phyloP scores from a whole-genome alignment of 2,797 vertebrate genomes.

The Periophthalmus magnuspinnatus region DNA sequence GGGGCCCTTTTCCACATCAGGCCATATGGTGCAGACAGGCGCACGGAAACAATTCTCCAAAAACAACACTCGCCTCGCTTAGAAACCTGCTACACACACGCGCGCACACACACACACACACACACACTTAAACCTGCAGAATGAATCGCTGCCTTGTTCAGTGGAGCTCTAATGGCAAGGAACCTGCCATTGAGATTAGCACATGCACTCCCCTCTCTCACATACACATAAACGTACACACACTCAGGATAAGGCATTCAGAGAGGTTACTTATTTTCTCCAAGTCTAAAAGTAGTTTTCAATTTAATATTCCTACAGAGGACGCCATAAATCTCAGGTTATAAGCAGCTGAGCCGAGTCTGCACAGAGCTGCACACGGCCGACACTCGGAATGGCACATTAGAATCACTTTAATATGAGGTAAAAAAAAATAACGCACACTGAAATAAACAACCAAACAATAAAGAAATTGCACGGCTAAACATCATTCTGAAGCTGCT shows the following conservation, averaged over 20 bases:
- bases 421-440: background rate
- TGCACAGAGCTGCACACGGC: slow-evolving; percentile 21
- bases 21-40: slow-evolving; percentile 76
- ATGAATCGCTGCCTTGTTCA: slow-evolving; percentile 78
- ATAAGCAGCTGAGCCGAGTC: slow-evolving; percentile 38
- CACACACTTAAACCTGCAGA: slow-evolving; percentile 67
- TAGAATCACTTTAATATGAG: background rate
- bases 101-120: slow-evolving; percentile 34
- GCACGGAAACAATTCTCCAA: slow-evolving; percentile 77
- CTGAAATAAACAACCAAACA: background rate
- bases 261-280: slow-evolving; percentile 57
- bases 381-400: background rate
- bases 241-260: slow-evolving; percentile 56
- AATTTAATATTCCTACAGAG: slow-evolving; percentile 52
- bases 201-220: slow-evolving; percentile 28
- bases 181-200: slow-evolving; percentile 69
- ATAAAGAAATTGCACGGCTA: no score
- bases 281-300: slow-evolving; percentile 56
- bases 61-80: slow-evolving; percentile 72
- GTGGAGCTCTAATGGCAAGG: slow-evolving; percentile 64
- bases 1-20: slow-evolving; percentile 72
- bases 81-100: slow-evolving; percentile 57
- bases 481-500: no score
- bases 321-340: slow-evolving; percentile 34
- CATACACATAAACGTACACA: slow-evolving; percentile 21